Evolutionary conservation across 2,888 invertebrate genomes (phyloP).

Genomic region (Plebejus melissa): DNA sequence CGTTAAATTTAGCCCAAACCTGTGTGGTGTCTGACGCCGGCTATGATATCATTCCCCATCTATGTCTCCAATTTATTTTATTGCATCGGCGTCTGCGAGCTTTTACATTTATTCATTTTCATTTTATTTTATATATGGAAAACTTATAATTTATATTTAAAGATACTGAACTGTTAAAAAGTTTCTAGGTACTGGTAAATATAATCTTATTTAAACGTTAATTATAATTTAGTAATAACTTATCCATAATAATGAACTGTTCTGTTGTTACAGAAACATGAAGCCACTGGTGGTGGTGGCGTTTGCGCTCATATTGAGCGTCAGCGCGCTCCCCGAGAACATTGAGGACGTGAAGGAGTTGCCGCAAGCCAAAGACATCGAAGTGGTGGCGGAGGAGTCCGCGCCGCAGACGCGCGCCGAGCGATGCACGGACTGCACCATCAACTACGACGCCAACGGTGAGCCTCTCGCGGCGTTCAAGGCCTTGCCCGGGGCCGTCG

Average conservation of each 20-base stretch:
- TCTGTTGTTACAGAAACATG: constrained; percentile 67
- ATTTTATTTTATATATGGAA: neutral
- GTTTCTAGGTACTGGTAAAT: neutral
- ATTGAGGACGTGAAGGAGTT: constrained; percentile 58
- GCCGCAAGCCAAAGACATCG: constrained; percentile 52
- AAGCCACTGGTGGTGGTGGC: constrained; percentile 73
- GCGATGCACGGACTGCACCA: constrained; percentile 57
- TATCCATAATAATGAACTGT: constrained; percentile 4
- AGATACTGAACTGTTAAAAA: neutral
- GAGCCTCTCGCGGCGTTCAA: constrained; percentile 55
- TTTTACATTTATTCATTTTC: neutral
- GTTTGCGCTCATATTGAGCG: constrained; percentile 55
- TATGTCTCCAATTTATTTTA: constrained; percentile 14
- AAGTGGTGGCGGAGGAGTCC: constrained; percentile 57
- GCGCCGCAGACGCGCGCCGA: constrained; percentile 55
- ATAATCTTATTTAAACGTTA: too few species aligned
- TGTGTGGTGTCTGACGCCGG: neutral
- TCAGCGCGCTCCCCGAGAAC: constrained; percentile 57
- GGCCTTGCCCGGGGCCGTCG: constrained; percentile 53
- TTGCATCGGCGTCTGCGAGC: neutral
- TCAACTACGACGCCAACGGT: constrained; percentile 52
- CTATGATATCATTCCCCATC: constrained; percentile 14
- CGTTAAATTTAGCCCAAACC: constrained; percentile 19
- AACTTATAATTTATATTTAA: neutral
- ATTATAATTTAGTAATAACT: too few species aligned